Base-by-base conservation (phyloP, 1,140 invertebrate species). In the Micrasema minimum region DNA sequence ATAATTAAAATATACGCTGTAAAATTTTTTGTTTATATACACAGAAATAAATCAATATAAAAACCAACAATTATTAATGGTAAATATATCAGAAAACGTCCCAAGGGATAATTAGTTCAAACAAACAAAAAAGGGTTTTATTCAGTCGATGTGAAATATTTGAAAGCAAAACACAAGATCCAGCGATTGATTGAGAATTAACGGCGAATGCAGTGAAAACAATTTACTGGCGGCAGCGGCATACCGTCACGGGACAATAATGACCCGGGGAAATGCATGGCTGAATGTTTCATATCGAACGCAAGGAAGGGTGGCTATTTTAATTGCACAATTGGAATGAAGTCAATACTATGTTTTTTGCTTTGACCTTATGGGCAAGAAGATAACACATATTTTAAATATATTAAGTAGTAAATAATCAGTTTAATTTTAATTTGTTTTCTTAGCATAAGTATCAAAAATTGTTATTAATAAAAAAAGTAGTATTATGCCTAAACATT, bases 221-320 rank as follows among this genome's bases (percentile, higher is more conserved):
- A 41, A 66, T 59, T 45, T 26, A 41, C 16, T 16, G 35, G n/a
- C 66, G 12, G 41, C 26, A 48, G n/a, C 66, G 12, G 41, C 66
- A 59, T 68, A 59, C 37, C 43, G 48, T 68, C 66, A 68, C 66
- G 66, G 20, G n/a, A 53, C 14, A 12, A 41, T 68, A 68, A 68
- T 57, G 66, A 68, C 51, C 22, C 12, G 53, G 38, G 6, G 46
- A 51, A 53, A 57, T 68, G 51, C 26, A 26, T 35, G 35, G 53
- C 37, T 41, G 7, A 31, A 48, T 59, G 18, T 48, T 20, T 12
- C 23, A 37, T 48, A 45, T 16, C 22, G 5, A 20, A 68, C 12
- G 22, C 59, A 59, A 20, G 45, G 43, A 68, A 68, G 45, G 45
- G 11, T 45, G 22, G 14, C 38, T 18, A 41, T 68, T 68, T 57